Percentiles rank a stretch among this genome's conserved stretches.
These are phyloP conservation scores for Heliopora coerulea DNA, from an alignment of 92 coral and sea anemone genomes.

Conservation along the genomic window DNA sequence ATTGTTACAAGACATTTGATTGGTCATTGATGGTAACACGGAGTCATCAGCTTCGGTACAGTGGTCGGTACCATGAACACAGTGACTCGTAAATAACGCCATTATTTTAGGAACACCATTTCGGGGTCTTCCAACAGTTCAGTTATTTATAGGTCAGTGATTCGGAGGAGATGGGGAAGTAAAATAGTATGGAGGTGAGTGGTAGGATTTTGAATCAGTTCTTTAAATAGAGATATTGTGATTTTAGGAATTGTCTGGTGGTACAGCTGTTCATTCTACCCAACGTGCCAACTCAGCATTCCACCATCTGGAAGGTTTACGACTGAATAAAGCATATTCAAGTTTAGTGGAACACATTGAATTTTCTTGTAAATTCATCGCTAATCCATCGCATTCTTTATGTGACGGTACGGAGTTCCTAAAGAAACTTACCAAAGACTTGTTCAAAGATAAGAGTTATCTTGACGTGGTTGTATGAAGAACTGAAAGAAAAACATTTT, in stretches of 20 bases:
- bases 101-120: too few relatives aligned
- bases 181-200: too few relatives aligned
- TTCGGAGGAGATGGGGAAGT: too few relatives aligned
- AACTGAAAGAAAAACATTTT: background rate
- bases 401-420: slow-evolving; percentile 80
- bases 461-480: slow-evolving; percentile 54
- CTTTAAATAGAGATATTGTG: too few relatives aligned
- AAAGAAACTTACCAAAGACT: slow-evolving; percentile 53
- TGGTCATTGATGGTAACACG: too few relatives aligned
- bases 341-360: slow-evolving; percentile 55
- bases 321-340: slow-evolving; percentile 69
- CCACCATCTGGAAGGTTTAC: slow-evolving; percentile 62
- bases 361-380: slow-evolving; percentile 66
- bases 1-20: too few relatives aligned
- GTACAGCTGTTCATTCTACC: slow-evolving; percentile 68
- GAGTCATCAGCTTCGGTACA: too few relatives aligned
- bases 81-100: too few relatives aligned
- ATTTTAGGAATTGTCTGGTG: slow-evolving; percentile 65
- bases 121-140: too few relatives aligned
- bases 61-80: too few relatives aligned
- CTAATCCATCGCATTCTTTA: slow-evolving; percentile 76
- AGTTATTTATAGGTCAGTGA: too few relatives aligned
- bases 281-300: slow-evolving; percentile 81
- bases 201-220: too few relatives aligned
- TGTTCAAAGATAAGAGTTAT: slow-evolving; percentile 67